Percentiles rank a stretch among this genome's conserved stretches.
These are phyloP conservation scores for Pristionchus arcanus DNA, from an alignment of 2,888 invertebrate species.

Conservation along the genomic window DNA sequence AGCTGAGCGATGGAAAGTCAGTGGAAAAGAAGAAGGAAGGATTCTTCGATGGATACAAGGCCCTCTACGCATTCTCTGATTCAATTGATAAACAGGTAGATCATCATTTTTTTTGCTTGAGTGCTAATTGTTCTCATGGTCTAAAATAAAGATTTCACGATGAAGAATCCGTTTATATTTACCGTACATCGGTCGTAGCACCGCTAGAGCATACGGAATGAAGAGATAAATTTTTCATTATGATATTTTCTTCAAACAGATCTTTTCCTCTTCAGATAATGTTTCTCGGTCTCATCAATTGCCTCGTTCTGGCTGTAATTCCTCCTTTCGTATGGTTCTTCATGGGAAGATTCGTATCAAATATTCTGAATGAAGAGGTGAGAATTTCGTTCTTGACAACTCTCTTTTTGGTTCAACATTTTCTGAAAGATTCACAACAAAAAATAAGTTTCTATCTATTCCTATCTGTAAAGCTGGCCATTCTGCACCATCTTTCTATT, in stretches of 20 bases:
- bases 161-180: too few relatives aligned
- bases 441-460: too few relatives aligned
- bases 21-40: neutral
- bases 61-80: constrained; percentile 69
- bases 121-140: too few relatives aligned
- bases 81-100: constrained; percentile 65
- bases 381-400: neutral
- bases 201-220: too few relatives aligned
- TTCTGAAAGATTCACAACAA: too few relatives aligned
- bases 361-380: constrained; percentile 38
- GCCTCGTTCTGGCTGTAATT: constrained; percentile 73
- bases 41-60: constrained; percentile 61
- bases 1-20: constrained; percentile 22
- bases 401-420: too few relatives aligned
- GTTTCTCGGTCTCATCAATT: constrained; percentile 71
- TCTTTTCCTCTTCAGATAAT: constrained; percentile 65
- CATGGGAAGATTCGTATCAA: constrained; percentile 75
- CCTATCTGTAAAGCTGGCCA: too few relatives aligned
- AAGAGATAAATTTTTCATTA: neutral
- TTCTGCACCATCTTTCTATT: too few relatives aligned
- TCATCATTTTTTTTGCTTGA: too few relatives aligned
- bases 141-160: too few relatives aligned
- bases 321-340: constrained; percentile 78
- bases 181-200: too few relatives aligned
- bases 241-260: neutral